Conservation (phyloP, 2,888 invertebrate genomes). For the Amblyjoppa proteus region DNA sequence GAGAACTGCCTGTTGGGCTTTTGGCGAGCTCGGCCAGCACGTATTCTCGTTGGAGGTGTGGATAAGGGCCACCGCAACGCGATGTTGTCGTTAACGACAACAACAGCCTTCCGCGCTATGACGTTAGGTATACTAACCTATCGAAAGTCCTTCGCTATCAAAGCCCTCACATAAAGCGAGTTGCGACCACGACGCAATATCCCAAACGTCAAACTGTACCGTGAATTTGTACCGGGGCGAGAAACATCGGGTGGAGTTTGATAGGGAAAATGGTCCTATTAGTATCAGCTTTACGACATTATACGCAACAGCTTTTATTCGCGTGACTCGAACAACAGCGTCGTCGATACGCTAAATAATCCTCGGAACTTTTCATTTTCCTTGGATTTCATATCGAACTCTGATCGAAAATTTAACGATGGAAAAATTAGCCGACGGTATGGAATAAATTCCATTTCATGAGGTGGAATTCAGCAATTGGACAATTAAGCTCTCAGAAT, state of each 20-base stretch:
- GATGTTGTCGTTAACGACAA: slow-evolving; percentile 49
- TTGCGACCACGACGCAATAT: slow-evolving; percentile 1
- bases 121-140: slow-evolving; percentile 10
- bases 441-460: too few species aligned
- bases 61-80: slow-evolving; percentile 17
- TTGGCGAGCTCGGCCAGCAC: not conserved
- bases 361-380: too few species aligned
- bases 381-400: too few species aligned
- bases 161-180: not conserved
- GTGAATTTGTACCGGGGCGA: not conserved
- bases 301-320: too few species aligned
- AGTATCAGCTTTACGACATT: too few species aligned
- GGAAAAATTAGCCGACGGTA: too few species aligned
- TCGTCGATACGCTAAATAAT: too few species aligned
- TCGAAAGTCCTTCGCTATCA: not conserved
- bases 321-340: too few species aligned
- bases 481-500: too few species aligned
- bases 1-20: slow-evolving; percentile 23
- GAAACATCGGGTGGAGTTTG: not conserved
- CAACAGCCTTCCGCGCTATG: slow-evolving; percentile 39
- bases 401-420: too few species aligned
- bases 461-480: too few species aligned
- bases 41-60: slow-evolving; percentile 35
- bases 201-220: not conserved
- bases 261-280: too few species aligned